Evolutionary conservation across 2,113 vertebrate genomes (phyloP).

Genomic region (Perca fluviatilis): DNA sequence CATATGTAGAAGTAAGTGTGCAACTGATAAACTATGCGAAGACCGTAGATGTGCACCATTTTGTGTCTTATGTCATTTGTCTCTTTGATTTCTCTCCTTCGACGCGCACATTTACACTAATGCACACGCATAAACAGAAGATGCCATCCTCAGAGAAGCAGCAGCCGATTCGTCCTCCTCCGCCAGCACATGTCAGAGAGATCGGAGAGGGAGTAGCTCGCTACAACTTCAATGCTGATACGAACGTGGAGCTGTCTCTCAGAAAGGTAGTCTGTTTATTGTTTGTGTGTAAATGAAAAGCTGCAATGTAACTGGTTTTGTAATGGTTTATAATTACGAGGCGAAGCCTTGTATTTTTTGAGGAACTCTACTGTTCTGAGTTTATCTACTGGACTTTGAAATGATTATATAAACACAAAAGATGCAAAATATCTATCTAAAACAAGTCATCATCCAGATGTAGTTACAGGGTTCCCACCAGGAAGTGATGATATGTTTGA

Average conservation of each 20-base stretch:
- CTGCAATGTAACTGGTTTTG: background rate
- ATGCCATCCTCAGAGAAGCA: slow-evolving; percentile 90
- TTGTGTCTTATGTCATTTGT: background rate
- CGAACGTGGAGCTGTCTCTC: slow-evolving; percentile 96
- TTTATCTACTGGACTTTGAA: background rate
- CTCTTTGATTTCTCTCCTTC: background rate
- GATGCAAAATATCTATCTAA: background rate
- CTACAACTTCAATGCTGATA: slow-evolving; percentile 97
- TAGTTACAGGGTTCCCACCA: background rate
- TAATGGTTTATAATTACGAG: background rate
- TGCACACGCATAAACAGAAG: slow-evolving; percentile 83
- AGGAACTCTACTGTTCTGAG: background rate
- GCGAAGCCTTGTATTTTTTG: background rate
- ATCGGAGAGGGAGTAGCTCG: slow-evolving; percentile 96
- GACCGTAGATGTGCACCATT: background rate
- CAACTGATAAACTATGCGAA: background rate
- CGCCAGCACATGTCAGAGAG: slow-evolving; percentile 93
- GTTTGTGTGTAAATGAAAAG: background rate
- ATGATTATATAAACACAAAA: background rate
- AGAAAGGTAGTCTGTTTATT: slow-evolving; percentile 87
- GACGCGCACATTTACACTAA: slow-evolving; percentile 6
- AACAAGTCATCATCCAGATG: background rate
- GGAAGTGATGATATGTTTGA: background rate
- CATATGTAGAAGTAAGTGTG: slow-evolving; percentile 92
- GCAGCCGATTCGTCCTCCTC: slow-evolving; percentile 94